A percentile compares a stretch with the other conserved stretches of the same genome.
Evolutionary conservation across 2,888 invertebrate genomes (phyloP).

Genomic region (Leucophenga maculata): DNA sequence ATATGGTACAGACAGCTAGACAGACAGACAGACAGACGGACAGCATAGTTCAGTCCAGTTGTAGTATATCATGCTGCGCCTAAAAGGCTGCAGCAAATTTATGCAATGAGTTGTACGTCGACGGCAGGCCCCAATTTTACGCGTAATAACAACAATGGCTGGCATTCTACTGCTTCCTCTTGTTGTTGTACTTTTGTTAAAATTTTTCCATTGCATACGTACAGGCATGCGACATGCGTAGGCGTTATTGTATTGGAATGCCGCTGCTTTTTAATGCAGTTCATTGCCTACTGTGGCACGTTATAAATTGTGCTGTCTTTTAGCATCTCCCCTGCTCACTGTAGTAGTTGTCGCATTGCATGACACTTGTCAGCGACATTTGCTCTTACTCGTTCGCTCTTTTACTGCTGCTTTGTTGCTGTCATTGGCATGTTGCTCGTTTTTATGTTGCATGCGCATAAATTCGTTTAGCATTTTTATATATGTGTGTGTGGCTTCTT

Average conservation of each 20-base stretch:
- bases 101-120: conserved; percentile 8
- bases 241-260: not conserved
- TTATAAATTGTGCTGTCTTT: conserved; percentile 13
- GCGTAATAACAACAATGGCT: conserved; percentile 15
- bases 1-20: not conserved
- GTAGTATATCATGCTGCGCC: not conserved
- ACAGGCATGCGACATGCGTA: not conserved
- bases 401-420: not conserved
- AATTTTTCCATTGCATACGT: conserved; percentile 19
- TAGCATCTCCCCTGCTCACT: not conserved
- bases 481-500: not conserved
- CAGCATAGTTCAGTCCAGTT: not conserved
- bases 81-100: conserved; percentile 15
- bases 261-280: not conserved
- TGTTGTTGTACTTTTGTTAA: conserved; percentile 4
- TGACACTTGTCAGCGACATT: conserved; percentile 25
- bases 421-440: conserved; percentile 8
- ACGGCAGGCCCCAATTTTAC: conserved; percentile 20
- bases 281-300: not conserved
- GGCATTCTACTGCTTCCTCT: too few species aligned
- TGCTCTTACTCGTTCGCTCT: conserved; percentile 12
- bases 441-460: conserved; percentile 19
- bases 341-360: conserved; percentile 2
- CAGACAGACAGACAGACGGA: not conserved
- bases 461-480: conserved; percentile 20